Evolutionary conservation across 2,797 vertebrate genomes (phyloP), one percentile per base, ranked within the genome.

Genomic region (Pseudochromis fuscus): DNA sequence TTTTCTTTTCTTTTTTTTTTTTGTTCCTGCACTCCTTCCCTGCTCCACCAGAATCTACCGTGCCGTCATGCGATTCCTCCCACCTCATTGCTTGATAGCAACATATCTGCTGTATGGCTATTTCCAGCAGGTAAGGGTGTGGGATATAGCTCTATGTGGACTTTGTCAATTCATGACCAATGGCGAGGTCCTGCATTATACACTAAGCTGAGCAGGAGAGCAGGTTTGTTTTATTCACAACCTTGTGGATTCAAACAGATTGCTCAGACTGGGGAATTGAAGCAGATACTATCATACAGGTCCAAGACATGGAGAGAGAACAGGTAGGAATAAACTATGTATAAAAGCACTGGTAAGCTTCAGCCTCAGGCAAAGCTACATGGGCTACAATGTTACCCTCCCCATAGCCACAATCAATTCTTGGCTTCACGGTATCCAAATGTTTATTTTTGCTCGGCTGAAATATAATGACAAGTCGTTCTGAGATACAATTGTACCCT

Each of bases 171-270:
- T 92, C 89, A 93, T 93, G 90, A 93, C 92, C 91, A 92, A 92
- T 92, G 88, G 91, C 92, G 85, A 93, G 90, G 89, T 89, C 88
- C 90, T 93, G 89, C 91, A 94, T 94, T 93, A 94, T 93, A 93
- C 89, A 92, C 86, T 85, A 90, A 90, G 91, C 89, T 84, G 89
- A 89, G 86, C 86, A 88, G 85, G 84, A 93, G 92, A 93, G 87
- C 86, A 81, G 87, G 81, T 89, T 91, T 94, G 93, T 93, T 94
- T 94, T 93, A 93, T 94, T 95, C 91, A 93, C 90, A 90, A 91
- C 85, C 91, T 87, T 86, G 87, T 86, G 89, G 81, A 92, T 92
- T 93, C 89, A 89, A 89, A 93, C 89, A 93, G 85, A 91, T 92
- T 91, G 89, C 86, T 89, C 89, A 87, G 92, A 84, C 92, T 83